Base-by-base conservation (phyloP, 1,140 invertebrate species). In the Zophobas morio region DNA sequence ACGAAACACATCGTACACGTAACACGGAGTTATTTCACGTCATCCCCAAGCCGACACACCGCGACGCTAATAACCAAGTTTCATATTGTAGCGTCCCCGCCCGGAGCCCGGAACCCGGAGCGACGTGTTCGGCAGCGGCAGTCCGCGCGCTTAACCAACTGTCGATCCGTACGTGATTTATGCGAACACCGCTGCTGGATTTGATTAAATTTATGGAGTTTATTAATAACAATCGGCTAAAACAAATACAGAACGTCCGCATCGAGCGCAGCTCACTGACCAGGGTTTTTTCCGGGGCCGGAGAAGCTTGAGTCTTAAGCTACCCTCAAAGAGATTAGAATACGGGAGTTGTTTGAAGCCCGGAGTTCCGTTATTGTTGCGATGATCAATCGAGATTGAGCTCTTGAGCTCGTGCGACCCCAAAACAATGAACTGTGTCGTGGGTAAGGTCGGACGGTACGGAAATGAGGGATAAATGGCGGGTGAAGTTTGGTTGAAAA, bases 101-200 rank as follows among this genome's bases (percentile, higher is more conserved):
- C 49, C 6, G 42, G 20, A 20, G 20, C 20, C 20, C 20, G 20
- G 20, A 20, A 20, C 20, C 20, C 20, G 20, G 49, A 20, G 60
- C 60, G 60, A 66, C 60, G 60, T 42, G 60, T 36, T 36, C 39
- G 39, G 37, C 37, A 8, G 35, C 49, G 3, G 42, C 20, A 20
- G 20, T 20, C 20, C 20, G 20, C 20, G 20, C 20, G 20, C 20
- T 20, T 20, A 20, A 3, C 56, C 56, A 60, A 60, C 56, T 42
- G 60, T 66, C 60, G 60, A 66, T 66, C 60, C 60, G 39, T 66
- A 42, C 60, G 60, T 66, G 60, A 66, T 66, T 66, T 66, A 66
- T 66, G 60, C 39, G 49, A 4, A 20, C 42, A 37, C 8, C 60
- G 49, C 6, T 20, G 39, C 39, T 39, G 36, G 37, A n/a, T 42